Evolutionary conservation across 2,797 vertebrate species (phyloP).

Genomic region (Tachyglossus aculeatus): DNA sequence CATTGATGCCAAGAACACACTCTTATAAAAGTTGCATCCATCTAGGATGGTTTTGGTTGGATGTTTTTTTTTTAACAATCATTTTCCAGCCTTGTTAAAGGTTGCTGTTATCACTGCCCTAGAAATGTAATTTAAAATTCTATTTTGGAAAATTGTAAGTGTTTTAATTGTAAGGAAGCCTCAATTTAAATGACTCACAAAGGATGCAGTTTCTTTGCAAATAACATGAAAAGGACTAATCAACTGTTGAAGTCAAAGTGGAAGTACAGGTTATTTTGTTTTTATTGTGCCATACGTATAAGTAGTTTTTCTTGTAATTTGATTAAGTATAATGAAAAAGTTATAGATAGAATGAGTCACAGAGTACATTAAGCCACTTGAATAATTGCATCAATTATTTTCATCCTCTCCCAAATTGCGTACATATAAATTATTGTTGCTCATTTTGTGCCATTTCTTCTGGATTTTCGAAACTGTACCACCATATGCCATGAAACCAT

Average conservation of each 20-base stretch:
- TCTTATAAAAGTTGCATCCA: not conserved
- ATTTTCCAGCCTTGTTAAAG: slow-evolving; percentile 48
- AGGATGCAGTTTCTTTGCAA: slow-evolving; percentile 58
- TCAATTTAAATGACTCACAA: slow-evolving; percentile 63
- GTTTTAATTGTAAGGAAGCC: slow-evolving; percentile 53
- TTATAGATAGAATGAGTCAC: too few relatives aligned
- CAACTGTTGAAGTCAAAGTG: slow-evolving; percentile 39
- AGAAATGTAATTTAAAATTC: slow-evolving; percentile 56
- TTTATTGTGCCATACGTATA: not conserved
- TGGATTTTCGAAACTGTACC: too few relatives aligned
- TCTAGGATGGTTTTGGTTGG: too few relatives aligned
- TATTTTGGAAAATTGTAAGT: slow-evolving; percentile 35
- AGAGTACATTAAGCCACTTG: too few relatives aligned
- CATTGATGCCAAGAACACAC: too few relatives aligned
- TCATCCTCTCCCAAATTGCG: too few relatives aligned
- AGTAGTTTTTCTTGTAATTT: too few relatives aligned
- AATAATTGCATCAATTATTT: too few relatives aligned
- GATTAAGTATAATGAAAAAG: too few relatives aligned
- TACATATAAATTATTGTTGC: too few relatives aligned
- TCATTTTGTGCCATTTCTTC: too few relatives aligned
- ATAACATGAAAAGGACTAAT: slow-evolving; percentile 62
- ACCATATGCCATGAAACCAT: too few relatives aligned
- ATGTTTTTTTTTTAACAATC: slow-evolving; percentile 54
- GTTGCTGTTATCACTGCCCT: slow-evolving; percentile 49
- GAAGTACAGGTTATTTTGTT: not conserved